Conservation (phyloP, 2,888 invertebrate species). For the Tetramorium bicarinatum region DNA sequence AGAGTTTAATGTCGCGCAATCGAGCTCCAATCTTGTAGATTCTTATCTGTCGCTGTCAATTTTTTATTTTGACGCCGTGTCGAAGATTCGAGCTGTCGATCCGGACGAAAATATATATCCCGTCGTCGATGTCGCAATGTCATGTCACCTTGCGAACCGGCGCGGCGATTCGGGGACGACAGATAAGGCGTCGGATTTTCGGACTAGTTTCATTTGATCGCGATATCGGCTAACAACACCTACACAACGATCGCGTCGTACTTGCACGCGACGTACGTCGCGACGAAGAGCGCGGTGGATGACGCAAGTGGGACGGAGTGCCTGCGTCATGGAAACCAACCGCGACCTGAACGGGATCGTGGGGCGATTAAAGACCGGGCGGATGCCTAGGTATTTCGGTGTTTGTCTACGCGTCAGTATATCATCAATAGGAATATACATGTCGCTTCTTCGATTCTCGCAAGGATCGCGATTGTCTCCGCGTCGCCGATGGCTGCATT, state of each 20-base stretch:
- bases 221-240: conserved; percentile 49
- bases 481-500: neutral
- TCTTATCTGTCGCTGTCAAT: neutral
- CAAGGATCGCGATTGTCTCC: too few species aligned
- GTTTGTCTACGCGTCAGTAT: neutral
- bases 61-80: neutral
- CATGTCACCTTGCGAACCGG: neutral
- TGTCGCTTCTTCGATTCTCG: neutral
- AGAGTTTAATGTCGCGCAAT: neutral
- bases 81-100: neutral
- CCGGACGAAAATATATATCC: neutral
- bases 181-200: conserved; percentile 14
- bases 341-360: conserved; percentile 28
- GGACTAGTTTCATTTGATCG: conserved; percentile 24
- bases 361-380: conserved; percentile 19
- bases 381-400: conserved; percentile 51
- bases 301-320: conserved; percentile 71
- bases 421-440: neutral
- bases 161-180: neutral
- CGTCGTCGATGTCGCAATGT: neutral
- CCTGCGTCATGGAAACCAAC: conserved; percentile 80
- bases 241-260: neutral
- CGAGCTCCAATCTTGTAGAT: neutral
- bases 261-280: conserved; percentile 24
- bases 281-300: conserved; percentile 55